These are phyloP conservation scores for Trachops cirrhosus DNA, from an alignment of 2,797 vertebrate genomes.

Conservation along the genomic window DNA sequence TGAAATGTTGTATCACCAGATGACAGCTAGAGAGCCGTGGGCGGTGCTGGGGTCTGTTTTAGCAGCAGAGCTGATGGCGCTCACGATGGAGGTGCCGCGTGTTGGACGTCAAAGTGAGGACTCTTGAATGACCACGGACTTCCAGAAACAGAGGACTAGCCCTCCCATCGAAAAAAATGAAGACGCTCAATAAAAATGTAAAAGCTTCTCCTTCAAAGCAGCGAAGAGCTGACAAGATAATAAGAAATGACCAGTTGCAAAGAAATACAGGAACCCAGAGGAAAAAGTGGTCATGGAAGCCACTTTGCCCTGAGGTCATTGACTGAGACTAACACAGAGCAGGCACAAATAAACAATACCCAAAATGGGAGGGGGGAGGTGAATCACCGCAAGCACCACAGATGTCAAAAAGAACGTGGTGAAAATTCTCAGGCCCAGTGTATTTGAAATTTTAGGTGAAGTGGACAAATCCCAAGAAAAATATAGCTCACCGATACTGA, in stretches of 20 bases:
- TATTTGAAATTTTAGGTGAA: neutral
- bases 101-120: neutral
- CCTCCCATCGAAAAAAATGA: neutral
- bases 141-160: neutral
- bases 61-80: neutral
- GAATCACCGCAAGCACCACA: accelerated
- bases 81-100: accelerated
- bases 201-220: neutral
- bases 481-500: neutral
- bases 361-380: neutral
- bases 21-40: neutral
- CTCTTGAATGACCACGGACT: neutral
- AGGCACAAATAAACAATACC: neutral
- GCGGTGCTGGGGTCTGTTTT: neutral
- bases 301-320: neutral
- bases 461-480: slow-evolving; percentile 16
- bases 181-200: neutral
- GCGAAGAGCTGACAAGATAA: neutral
- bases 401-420: neutral
- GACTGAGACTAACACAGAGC: neutral
- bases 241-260: neutral
- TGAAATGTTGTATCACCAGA: neutral
- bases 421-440: neutral
- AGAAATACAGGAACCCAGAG: neutral
- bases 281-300: neutral